Evolutionary conservation across 2,888 invertebrate genomes (phyloP), one percentile per base, ranked within the genome.

Genomic region (Habroteleia sp.): DNA sequence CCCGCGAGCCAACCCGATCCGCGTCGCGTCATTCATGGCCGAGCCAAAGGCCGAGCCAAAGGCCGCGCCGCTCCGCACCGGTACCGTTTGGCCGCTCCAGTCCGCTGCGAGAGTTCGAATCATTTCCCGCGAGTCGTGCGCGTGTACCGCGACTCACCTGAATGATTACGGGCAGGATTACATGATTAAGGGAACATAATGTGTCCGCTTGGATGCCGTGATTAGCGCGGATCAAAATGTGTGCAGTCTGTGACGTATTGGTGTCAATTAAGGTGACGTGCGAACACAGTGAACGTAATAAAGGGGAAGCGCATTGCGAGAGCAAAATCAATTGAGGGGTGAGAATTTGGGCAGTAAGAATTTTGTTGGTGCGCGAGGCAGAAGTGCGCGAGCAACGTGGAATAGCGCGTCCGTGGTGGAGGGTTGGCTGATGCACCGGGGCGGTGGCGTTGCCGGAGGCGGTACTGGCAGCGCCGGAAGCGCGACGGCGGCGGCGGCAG

Each of bases 401-500:
- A 52, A 44, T 13, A 44, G 52, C 8, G 16, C 54, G 25, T 80
- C 78, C 83, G 86, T 82, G 81, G 85, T 87, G 87, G 86, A 87
- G 86, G 87, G 87, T 82, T 88, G 88, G 83, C 81, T 95, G 94
- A 95, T 95, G 91, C 95, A 95, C 89, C 93, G 94, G 81, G 92
- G 93, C 85, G 91, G 91, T 87, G 94, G 93, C 78, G 93, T 93
- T 85, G 91, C 93, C 93, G 85, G 94, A 94, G 89, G 94, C 94
- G 77, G 76, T 63, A 66, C 71, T 74, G 77, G 71, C 60, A 79
- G 88, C 87, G 83, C 88, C 87, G 78, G 88, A 86, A 81, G 85
- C 83, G 86, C 88, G 86, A 87, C 88, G 85, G 73, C 89, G 80
- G 90, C 90, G 81, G n/a, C n/a, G n/a, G 86, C 88, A 85, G 87